Evolutionary conservation across 2,797 vertebrate genomes (phyloP), one percentile per base, ranked within the genome.

Genomic region (Vespertilio murinus): DNA sequence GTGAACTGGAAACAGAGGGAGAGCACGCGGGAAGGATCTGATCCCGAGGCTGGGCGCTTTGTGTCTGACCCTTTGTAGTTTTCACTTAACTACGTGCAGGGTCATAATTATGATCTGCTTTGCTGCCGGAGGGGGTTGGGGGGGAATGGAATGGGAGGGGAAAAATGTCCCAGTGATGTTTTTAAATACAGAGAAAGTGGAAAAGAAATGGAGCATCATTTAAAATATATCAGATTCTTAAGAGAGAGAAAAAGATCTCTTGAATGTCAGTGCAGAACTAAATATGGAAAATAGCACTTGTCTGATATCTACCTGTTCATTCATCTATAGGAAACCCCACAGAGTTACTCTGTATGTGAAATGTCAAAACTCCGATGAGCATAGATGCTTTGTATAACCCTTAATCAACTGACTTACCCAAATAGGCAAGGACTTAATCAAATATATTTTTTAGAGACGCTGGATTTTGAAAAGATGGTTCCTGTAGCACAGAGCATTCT

Each of bases 151-250:
- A 74, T 4, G 64, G 35, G 28, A 79, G 6, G 0, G 0, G 45
- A 77, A 40, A 40, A 74, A 56, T n/a, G 23, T 4, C 12, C 70
- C 25, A 22, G 25, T 0, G 5, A 75, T 93, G 73, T 75, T 87
- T 95, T 78, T 77, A 6, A 45, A 40, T 33, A 83, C 28, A n/a
- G 20, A 75, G 18, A 74, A 1, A 9, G 14, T 86, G 52, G 65
- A 79, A 86, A 75, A 17, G 23, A 94, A 87, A 25, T 42, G 10
- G 61, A 10, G 3, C 3, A 83, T 88, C 14, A 35, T 87, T 90
- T 79, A 61, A 96, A 92, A 81, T 71, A 69, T 35, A 61, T 65
- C 42, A 65, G 22, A 71, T 91, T 92, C n/a, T 91, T 82, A 54
- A 49, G 13, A 33, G 13, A 33, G 30, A 49, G 61, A 93, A 42